Evolutionary conservation across 1,140 invertebrate genomes (phyloP), one percentile per base, ranked within the genome.

Genomic region (Saccostrea echinata): DNA sequence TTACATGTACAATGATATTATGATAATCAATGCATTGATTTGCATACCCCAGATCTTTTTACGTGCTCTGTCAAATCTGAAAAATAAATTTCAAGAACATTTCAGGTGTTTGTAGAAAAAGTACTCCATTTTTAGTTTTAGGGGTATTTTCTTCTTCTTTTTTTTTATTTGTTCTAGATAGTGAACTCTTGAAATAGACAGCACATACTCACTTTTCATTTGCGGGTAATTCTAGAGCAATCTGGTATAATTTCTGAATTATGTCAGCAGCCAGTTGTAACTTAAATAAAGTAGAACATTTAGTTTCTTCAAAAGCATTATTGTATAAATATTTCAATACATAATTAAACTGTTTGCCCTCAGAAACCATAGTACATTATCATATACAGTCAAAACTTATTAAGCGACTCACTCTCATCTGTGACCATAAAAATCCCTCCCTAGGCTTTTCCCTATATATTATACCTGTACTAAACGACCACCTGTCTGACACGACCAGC

Each of bases 191-290:
- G 4, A 21, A 61, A 61, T 61, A 18, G 6, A n/a, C 18, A n/a
- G 18, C n/a, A n/a, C 11, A 57, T 3, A 30, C 68, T 76, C 13
- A 76, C 68, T 76, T 76, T 53, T 94, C 94, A 84, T 91, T 93
- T n/a, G 86, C 86, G 68, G 94, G 95, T 43, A 99, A 95, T 95
- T 99, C 99, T 96, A 99, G 98, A 2, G 98, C 97, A 91, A 99
- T 99, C 11, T 98, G 96, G 94, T 99, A 97, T 8, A 99, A 95
- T 94, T 99, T 99, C 95, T 99, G 98, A 92, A 99, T 99, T 3
- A 99, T 97, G 96, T 99, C 98, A n/a, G 99, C 99, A 61, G 98
- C 98, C 95, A 99, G 97, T 94, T 98, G 97, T 57, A 99, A 95
- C 97, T 98, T 84, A 87, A 94, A 92, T 16, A 76, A 76, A 30